A percentile compares a stretch with the other conserved stretches of the same genome.
phyloP scores from a whole-genome alignment of 1,140 invertebrate species.

The Teleopsis dalmanni region DNA sequence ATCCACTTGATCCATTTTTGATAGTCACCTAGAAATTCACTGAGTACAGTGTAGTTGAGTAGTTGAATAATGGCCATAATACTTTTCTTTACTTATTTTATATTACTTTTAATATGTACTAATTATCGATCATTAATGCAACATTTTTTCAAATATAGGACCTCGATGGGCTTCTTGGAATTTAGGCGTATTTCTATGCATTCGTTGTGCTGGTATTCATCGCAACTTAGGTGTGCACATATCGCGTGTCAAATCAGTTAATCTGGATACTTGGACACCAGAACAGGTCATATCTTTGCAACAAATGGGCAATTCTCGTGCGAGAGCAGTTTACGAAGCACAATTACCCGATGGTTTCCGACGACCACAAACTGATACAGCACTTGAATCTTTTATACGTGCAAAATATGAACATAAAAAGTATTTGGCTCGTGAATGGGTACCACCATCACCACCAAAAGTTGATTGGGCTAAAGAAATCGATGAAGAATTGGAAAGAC shows the following conservation, averaged over 20 bases:
- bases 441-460: slow-evolving; percentile 75
- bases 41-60: too few relatives aligned
- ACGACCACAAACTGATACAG: slow-evolving; percentile 88
- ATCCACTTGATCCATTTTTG: too few relatives aligned
- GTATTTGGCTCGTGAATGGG: slow-evolving; percentile 95
- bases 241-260: slow-evolving; percentile 96
- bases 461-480: slow-evolving; percentile 79
- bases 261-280: slow-evolving; percentile 96
- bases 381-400: slow-evolving; percentile 89
- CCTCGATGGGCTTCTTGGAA: slow-evolving; percentile 99
- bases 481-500: slow-evolving; percentile 75
- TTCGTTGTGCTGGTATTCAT: slow-evolving; percentile 96
- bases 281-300: slow-evolving; percentile 91
- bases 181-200: slow-evolving; percentile 95
- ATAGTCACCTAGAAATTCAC: too few relatives aligned
- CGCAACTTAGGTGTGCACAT: slow-evolving; percentile 96
- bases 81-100: too few relatives aligned
- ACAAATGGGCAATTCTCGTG: slow-evolving; percentile 96
- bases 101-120: not conserved
- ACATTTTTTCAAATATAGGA: slow-evolving; percentile 52
- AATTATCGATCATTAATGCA: not conserved
- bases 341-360: slow-evolving; percentile 92
- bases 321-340: slow-evolving; percentile 93
- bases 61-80: too few relatives aligned
- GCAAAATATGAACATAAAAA: slow-evolving; percentile 98